Evolutionary conservation across 2,888 invertebrate species (phyloP).

Genomic region (Ennomos quercinarius): DNA sequence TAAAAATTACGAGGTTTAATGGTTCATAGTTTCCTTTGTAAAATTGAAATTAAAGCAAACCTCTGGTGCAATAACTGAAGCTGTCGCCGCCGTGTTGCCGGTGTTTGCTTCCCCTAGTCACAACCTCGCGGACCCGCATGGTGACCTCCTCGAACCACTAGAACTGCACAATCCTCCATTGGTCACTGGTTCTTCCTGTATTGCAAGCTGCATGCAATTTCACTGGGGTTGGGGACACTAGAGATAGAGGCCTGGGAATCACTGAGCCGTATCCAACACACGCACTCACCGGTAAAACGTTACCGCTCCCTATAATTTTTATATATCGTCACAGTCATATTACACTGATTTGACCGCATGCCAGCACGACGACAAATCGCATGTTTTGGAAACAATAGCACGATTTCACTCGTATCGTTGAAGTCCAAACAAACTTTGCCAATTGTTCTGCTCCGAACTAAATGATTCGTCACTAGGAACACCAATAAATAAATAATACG

Average conservation of each 20-base stretch:
- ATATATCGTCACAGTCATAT: slow-evolving; percentile 61
- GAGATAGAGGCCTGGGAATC: slow-evolving; percentile 54
- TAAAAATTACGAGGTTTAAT: slow-evolving; percentile 3
- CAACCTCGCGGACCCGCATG: slow-evolving; percentile 73
- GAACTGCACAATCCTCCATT: slow-evolving; percentile 74
- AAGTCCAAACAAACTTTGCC: slow-evolving; percentile 42
- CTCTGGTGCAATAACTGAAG: slow-evolving; percentile 75
- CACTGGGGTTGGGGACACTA: slow-evolving; percentile 37
- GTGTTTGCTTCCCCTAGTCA: slow-evolving; percentile 66
- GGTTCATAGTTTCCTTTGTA: slow-evolving; percentile 9
- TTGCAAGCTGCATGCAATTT: slow-evolving; percentile 58
- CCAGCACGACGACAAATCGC: slow-evolving; percentile 60
- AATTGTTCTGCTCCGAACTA: slow-evolving; percentile 36
- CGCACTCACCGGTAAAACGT: slow-evolving; percentile 70
- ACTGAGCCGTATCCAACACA: slow-evolving; percentile 75
- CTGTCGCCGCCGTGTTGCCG: slow-evolving; percentile 78
- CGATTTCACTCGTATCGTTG: slow-evolving; percentile 52
- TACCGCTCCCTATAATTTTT: slow-evolving; percentile 64
- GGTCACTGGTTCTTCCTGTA: slow-evolving; percentile 60
- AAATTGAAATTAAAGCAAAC: slow-evolving; percentile 52
- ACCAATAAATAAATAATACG: slow-evolving; percentile 39
- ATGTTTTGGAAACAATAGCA: slow-evolving; percentile 77
- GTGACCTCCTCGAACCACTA: slow-evolving; percentile 64
- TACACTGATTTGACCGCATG: slow-evolving; percentile 58
- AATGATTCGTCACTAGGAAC: slow-evolving; percentile 42